Base-by-base conservation (phyloP, 1,140 invertebrate species). In the Antheraea pernyi region DNA sequence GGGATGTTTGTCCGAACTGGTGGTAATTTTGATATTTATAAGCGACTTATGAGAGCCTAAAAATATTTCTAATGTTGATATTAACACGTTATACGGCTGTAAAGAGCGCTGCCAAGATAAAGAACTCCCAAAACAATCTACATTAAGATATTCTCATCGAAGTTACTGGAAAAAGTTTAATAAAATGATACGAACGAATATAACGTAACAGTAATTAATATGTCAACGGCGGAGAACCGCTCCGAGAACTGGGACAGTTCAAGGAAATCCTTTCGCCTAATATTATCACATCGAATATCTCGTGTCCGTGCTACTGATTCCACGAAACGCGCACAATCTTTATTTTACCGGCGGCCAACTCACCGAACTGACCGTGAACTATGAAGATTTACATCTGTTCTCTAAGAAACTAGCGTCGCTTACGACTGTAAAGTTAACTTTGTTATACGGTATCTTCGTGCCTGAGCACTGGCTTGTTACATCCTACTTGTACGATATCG, bases 211-310 rank as follows among this genome's bases (percentile, higher is more conserved):
- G 79, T 81, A 85, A 86, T 88, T 84, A 87, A 89, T 85, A 85
- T 81, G 86, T 87, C 82, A 81, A 65, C 75, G 71, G 37, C 74
- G 46, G 5, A 53, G 46, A 53, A 53, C 11, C 46, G 58, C 72
- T 76, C 74, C 62, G 68, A 67, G 77, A 75, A 80, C 68, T 73
- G 69, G 60, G 68, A 73, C 70, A 65, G 36, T 85, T 85, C 84
- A 78, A 65, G 80, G 82, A 85, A 86, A 78, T 68, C 68, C 71
- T 70, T 74, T 69, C 59, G 76, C 77, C 85, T 86, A 89, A 89
- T 86, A 86, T 88, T 88, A 86, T 88, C 84, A 80, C 76, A 74
- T 80, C 80, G 84, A 85, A 89, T 86, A 84, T 84, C 79, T 87
- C 85, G 85, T 84, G 80, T 82, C 70, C 75, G 18, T 73, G 81